Evolutionary conservation across 2,888 invertebrate genomes (phyloP).

Genomic region (Tetragonula carbonaria): DNA sequence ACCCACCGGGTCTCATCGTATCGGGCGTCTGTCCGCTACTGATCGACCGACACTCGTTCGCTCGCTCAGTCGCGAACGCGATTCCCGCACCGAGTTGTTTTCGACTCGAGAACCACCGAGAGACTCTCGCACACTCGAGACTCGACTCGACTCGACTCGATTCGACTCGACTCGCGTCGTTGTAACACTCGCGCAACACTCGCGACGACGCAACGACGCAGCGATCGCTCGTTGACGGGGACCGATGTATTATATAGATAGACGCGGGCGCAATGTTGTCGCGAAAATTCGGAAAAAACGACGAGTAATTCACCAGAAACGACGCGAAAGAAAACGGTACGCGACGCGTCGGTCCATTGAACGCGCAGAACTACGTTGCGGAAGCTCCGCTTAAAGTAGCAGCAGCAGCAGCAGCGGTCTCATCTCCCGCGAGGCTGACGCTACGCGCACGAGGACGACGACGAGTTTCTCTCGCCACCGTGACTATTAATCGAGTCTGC

Average conservation of each 20-base stretch:
- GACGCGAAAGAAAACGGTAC: neutral
- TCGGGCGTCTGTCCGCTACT: neutral
- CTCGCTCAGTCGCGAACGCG: no score
- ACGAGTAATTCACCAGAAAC: neutral
- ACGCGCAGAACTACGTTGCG: constrained; percentile 34
- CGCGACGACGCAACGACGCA: neutral
- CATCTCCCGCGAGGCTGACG: constrained; percentile 55
- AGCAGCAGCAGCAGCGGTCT: constrained; percentile 39
- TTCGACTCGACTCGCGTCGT: no score
- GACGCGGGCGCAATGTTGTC: neutral
- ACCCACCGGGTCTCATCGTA: constrained; percentile 77
- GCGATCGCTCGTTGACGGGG: neutral
- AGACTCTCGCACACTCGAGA: no score
- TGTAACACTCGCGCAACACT: no score
- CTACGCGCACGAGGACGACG: constrained; percentile 57
- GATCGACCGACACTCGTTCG: no score
- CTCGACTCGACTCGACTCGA: no score
- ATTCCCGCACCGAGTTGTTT: no score
- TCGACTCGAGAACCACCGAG: no score
- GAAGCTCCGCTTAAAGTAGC: constrained; percentile 55
- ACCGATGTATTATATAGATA: neutral
- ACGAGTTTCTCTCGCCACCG: constrained; percentile 69
- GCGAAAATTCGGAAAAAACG: constrained; percentile 3
- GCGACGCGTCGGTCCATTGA: constrained; percentile 57
- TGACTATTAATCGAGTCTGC: constrained; percentile 74